Percentiles rank a stretch among this genome's conserved stretches.
Conservation (phyloP, 2,113 vertebrate genomes). For the Stigmatopora nigra region DNA sequence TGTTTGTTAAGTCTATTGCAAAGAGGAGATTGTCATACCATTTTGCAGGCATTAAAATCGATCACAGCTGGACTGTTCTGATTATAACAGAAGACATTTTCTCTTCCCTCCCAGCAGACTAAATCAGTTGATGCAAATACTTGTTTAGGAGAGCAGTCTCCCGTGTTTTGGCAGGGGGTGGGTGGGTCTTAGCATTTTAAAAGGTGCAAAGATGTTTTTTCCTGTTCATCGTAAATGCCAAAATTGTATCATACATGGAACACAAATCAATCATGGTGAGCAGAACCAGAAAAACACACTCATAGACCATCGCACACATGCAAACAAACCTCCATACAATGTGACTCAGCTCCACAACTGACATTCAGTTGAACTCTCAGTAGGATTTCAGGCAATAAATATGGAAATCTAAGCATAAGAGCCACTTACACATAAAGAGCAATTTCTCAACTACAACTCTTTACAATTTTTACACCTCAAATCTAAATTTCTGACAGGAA, state of each 20-base stretch:
- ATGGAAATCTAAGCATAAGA: slow-evolving; percentile 71
- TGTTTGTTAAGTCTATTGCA: background rate
- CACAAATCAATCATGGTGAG: slow-evolving; percentile 35
- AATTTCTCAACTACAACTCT: slow-evolving; percentile 36
- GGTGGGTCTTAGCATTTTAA: too few relatives aligned
- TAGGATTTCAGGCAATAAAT: slow-evolving; percentile 73
- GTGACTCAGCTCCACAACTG: slow-evolving; percentile 61
- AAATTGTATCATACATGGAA: slow-evolving; percentile 30
- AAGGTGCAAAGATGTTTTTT: too few relatives aligned
- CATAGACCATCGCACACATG: slow-evolving; percentile 24
- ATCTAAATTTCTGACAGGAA: slow-evolving; percentile 18
- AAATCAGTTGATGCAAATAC: too few relatives aligned
- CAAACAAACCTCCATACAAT: background rate
- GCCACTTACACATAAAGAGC: slow-evolving; percentile 59
- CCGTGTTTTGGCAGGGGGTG: too few relatives aligned
- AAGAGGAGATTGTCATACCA: background rate
- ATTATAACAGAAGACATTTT: too few relatives aligned
- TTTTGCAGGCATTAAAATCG: too few relatives aligned
- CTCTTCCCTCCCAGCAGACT: too few relatives aligned
- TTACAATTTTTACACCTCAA: slow-evolving; percentile 21
- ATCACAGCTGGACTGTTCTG: too few relatives aligned
- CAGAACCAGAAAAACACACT: slow-evolving; percentile 25
- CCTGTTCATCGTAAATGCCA: background rate
- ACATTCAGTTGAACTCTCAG: slow-evolving; percentile 68
- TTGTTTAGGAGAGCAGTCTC: too few relatives aligned